These are phyloP conservation scores for Poeciliopsis occidentalis DNA, from an alignment of 2,113 vertebrate species.

Conservation along the genomic window DNA sequence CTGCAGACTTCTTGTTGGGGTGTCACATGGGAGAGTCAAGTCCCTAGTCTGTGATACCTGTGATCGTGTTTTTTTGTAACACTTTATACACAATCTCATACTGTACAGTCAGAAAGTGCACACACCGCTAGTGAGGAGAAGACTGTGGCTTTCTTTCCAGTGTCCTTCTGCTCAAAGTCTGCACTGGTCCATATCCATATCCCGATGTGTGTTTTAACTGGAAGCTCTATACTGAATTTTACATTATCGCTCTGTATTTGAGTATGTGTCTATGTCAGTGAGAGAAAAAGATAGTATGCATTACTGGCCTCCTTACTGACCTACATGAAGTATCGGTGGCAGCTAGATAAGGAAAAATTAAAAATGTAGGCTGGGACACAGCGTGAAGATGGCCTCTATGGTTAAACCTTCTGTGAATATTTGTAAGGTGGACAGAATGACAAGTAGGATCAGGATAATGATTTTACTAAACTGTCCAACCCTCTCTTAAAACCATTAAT, in stretches of 20 bases:
- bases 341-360: slow-evolving; percentile 59
- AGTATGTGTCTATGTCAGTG: not conserved
- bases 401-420: slow-evolving; percentile 1
- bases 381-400: slow-evolving; percentile 46
- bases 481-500: not conserved
- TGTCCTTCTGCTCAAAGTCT: not conserved
- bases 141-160: not conserved
- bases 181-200: not conserved
- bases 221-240: not conserved
- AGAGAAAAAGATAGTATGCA: not conserved
- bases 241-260: slow-evolving; percentile 1
- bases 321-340: slow-evolving; percentile 76
- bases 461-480: slow-evolving; percentile 4
- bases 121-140: slow-evolving; percentile 2
- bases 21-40: slow-evolving; percentile 11
- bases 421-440: not conserved
- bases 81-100: not conserved
- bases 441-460: not conserved
- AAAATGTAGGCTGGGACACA: slow-evolving; percentile 49
- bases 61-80: slow-evolving; percentile 2
- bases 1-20: slow-evolving; percentile 42
- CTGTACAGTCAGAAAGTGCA: not conserved
- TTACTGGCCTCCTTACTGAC: slow-evolving; percentile 77
- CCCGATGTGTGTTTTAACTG: not conserved
- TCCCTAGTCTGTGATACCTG: slow-evolving; percentile 3